A percentile compares a stretch with the other conserved stretches of the same genome.
phyloP scores from a whole-genome alignment of 2,113 vertebrate genomes.

The Struthidea cinerea region DNA sequence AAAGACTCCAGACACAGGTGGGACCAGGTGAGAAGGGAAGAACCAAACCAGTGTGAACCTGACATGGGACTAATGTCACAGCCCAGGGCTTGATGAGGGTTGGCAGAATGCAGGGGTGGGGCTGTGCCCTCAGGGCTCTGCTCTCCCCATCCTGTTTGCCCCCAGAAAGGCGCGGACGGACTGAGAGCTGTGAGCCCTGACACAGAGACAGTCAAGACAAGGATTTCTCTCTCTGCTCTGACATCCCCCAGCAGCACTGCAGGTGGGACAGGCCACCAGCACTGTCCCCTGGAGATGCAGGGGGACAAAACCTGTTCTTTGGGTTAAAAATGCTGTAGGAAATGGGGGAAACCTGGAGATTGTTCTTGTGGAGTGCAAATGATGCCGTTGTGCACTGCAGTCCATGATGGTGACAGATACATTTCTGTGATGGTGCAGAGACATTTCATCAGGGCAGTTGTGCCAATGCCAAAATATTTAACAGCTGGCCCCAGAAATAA shows the following conservation, averaged over 20 bases:
- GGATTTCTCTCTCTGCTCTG: background rate
- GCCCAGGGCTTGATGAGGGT: background rate
- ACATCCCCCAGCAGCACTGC: background rate
- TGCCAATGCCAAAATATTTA: background rate
- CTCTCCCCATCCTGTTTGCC: background rate
- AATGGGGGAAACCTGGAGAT: background rate
- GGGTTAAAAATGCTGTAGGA: background rate
- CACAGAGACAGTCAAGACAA: background rate
- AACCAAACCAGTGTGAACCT: background rate
- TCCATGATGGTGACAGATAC: background rate
- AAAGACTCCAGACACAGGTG: background rate
- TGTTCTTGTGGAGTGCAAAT: background rate
- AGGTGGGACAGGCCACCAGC: background rate
- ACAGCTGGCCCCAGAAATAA: background rate
- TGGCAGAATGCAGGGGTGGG: background rate
- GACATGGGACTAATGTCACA: background rate
- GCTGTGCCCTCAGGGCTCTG: background rate
- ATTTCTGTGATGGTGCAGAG: background rate
- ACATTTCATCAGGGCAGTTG: background rate
- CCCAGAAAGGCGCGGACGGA: accelerated
- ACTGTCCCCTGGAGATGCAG: background rate
- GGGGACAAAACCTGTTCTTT: background rate
- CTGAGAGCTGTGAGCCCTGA: background rate
- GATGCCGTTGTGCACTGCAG: background rate
- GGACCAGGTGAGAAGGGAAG: background rate